A percentile compares a stretch with the other conserved stretches of the same genome.
Evolutionary conservation across 2,797 vertebrate genomes (phyloP).

Genomic region (Eulemur rubriventer): DNA sequence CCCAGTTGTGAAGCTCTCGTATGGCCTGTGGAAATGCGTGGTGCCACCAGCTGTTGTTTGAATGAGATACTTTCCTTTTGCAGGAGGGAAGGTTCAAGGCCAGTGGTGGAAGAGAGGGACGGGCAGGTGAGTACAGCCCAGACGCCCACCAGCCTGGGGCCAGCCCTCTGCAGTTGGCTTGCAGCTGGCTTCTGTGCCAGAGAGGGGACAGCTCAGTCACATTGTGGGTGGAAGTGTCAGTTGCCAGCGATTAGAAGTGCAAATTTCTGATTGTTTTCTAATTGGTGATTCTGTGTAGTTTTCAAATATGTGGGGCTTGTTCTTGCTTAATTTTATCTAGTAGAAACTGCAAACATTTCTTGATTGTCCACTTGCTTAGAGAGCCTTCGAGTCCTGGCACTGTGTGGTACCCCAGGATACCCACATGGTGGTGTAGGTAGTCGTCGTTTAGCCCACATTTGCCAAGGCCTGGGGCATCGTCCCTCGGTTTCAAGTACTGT

Average conservation of each 20-base stretch:
- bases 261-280: neutral
- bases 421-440: neutral
- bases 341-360: neutral
- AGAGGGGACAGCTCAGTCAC: neutral
- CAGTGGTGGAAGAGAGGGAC: constrained; percentile 88
- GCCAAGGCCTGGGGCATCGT: neutral
- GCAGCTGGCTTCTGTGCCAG: neutral
- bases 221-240: fast-evolving
- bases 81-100: constrained; percentile 90
- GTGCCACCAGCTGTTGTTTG: neutral
- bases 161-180: neutral
- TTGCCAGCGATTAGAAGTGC: fast-evolving
- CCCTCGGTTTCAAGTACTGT: neutral
- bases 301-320: neutral
- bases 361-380: too few relatives aligned
- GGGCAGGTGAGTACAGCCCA: constrained; percentile 85
- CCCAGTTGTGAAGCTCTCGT: neutral
- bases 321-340: neutral
- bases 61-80: neutral
- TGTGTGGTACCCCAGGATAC: fast-evolving
- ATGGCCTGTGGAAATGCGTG: neutral
- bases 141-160: neutral
- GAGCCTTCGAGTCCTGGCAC: neutral
- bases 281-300: neutral
- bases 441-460: neutral